Evolutionary conservation across 2,888 invertebrate species (phyloP), one percentile per base, ranked within the genome.

Genomic region (Lutraria lutraria): DNA sequence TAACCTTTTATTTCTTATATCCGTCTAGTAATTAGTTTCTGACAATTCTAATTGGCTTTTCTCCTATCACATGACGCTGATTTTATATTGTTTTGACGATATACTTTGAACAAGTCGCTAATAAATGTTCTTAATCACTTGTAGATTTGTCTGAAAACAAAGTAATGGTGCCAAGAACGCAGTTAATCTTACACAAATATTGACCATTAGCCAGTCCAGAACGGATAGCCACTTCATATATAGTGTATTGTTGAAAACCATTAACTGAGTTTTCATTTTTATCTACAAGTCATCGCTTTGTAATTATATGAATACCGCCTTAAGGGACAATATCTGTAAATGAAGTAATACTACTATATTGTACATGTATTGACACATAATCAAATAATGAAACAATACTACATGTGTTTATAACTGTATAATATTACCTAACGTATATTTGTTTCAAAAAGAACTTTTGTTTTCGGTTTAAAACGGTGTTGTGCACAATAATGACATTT

Each of bases 191-290:
- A 76, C 12, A 16, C 72, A 76, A 76, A 76, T 76, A 76, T 76
- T 76, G 76, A 76, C 76, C 76, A 43, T 43, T 43, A 43, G 8
- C 43, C 43, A 43, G 43, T 43, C 2, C 43, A 31, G 8, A 2
- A 25, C 21, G 76, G 76, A 2, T 31, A 8, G 31, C 76, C 16
- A 34, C 31, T 19, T 29, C 31, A 76, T 76, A 25, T 31, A 76
- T 31, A 31, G 76, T 76, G 76, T 76, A 76, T 76, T 31, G 76
- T 31, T 34, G 25, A 76, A 31, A 16, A 16, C 76, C 34, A 76
- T 76, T 76, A 76, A 76, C 76, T 31, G 29, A 31, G 4, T 76
- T 76, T 76, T 76, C 76, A 31, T 76, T 76, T 34, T 76, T 34
- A 76, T 34, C 29, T 34, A 34, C 76, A 76, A 76, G 19, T 34